Base-by-base conservation (phyloP, 2,888 invertebrate genomes). In the Petrolisthes manimaculis region DNA sequence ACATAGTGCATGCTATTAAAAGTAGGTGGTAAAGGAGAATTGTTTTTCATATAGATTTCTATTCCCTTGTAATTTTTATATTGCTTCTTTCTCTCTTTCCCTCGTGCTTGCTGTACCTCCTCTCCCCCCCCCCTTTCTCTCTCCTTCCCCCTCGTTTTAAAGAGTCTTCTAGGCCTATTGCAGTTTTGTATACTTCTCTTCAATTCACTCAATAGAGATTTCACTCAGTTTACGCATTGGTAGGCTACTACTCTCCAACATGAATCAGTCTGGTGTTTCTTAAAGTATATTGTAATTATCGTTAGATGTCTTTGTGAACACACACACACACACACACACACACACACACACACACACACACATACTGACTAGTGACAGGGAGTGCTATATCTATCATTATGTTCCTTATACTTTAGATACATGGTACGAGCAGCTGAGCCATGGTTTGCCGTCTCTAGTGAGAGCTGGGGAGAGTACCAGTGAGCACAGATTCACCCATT, bases 271-370 rank as follows among this genome's bases (percentile, higher is more conserved):
- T 12, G 24, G n/a, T 54, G 18, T 61, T 51, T 9, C 61, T n/a
- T 80, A 14, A 6, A 5, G 14, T 56, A 4, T 24, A 14, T n/a
- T 75, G n/a, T 75, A 1, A 8, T 56, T 21, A 18, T 61, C 24
- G n/a, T 9, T 80, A n/a, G n/a, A 4, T 67, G 9, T 21, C 21
- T 54, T 9, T 61, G 12, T 61, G 12, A 9, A 61, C 12, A 61
- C 6, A 61, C 77, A 77, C 77, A 77, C 77, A 77, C 77, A 77
- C 77, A 78, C 77, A 78, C 77, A 78, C 77, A 78, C 77, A 78
- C 77, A 77, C 77, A 77, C 77, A 77, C 77, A 77, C 77, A 77
- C 77, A 77, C 77, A 77, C 77, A 77, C 77, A 77, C 77, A 37
- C 77, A 77, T 51, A 51, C 51, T 24, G 74, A 77, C 24, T 24